Conservation (phyloP, 2,888 invertebrate species). For the Thera obeliscata region DNA sequence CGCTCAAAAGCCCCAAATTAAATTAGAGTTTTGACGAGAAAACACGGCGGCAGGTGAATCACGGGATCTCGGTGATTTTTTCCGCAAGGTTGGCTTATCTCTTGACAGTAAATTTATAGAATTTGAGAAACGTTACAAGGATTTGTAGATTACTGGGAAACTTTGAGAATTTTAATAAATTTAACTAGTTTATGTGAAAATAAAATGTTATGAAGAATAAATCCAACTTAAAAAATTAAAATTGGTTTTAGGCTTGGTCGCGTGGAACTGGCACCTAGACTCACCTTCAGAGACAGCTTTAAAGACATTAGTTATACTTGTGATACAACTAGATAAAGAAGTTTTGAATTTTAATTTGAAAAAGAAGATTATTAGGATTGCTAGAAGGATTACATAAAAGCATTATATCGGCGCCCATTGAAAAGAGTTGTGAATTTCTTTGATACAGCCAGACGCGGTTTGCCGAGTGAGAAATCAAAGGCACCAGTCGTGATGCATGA, state of each 20-base stretch:
- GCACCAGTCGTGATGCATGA: slow-evolving; percentile 78
- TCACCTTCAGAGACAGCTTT: no score
- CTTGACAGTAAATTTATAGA: neutral
- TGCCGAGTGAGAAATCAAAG: slow-evolving; percentile 84
- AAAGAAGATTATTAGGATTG: no score
- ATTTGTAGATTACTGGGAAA: neutral
- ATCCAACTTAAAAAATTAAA: no score
- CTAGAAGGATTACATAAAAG: no score
- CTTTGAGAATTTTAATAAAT: neutral
- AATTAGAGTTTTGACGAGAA: slow-evolving; percentile 30
- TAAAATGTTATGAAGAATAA: no score
- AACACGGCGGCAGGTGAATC: slow-evolving; percentile 29
- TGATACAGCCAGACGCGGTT: slow-evolving; percentile 81
- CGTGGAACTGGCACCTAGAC: no score
- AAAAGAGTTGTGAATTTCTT: slow-evolving; percentile 85
- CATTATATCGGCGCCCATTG: slow-evolving; percentile 83
- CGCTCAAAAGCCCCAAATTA: slow-evolving; percentile 28
- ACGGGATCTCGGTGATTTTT: slow-evolving; percentile 26
- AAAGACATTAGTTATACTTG: no score
- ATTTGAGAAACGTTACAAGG: neutral
- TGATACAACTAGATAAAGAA: no score
- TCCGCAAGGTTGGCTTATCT: slow-evolving; percentile 11
- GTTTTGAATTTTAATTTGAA: no score
- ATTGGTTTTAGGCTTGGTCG: no score
- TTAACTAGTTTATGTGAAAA: no score